Conservation (phyloP, 2,797 vertebrate species). For the Cyclura pinguis region DNA sequence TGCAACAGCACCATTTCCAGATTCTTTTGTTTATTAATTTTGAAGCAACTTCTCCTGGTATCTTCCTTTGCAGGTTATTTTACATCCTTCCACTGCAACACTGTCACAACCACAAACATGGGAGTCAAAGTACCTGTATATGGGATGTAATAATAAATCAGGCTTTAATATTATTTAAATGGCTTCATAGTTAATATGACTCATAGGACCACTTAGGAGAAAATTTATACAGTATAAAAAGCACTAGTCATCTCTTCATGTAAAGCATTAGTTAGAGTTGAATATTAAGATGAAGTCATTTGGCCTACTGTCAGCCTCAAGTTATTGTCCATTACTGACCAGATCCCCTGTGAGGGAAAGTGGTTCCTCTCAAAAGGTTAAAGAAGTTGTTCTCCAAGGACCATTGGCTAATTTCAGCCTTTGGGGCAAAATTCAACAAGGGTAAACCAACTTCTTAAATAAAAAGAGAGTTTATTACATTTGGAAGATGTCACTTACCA, state of each 20-base stretch:
- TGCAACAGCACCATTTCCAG: not conserved
- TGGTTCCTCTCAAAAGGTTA: not conserved
- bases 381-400: not conserved
- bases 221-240: not conserved
- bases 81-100: not conserved
- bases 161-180: not conserved
- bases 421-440: not conserved
- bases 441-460: not conserved
- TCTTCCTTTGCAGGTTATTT: not conserved
- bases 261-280: not conserved
- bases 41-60: not conserved
- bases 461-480: conserved; percentile 14
- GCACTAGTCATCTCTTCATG: not conserved
- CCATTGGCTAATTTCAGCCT: not conserved
- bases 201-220: not conserved
- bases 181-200: not conserved
- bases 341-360: not conserved
- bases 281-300: conserved; percentile 5
- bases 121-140: not conserved
- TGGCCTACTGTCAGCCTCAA: not conserved
- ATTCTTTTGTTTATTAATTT: not conserved
- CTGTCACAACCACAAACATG: not conserved
- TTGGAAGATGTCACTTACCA: conserved; percentile 1
- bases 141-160: not conserved
- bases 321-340: not conserved